phyloP scores from a whole-genome alignment of 2,888 invertebrate genomes.

The Ypsolopha scabrella region DNA sequence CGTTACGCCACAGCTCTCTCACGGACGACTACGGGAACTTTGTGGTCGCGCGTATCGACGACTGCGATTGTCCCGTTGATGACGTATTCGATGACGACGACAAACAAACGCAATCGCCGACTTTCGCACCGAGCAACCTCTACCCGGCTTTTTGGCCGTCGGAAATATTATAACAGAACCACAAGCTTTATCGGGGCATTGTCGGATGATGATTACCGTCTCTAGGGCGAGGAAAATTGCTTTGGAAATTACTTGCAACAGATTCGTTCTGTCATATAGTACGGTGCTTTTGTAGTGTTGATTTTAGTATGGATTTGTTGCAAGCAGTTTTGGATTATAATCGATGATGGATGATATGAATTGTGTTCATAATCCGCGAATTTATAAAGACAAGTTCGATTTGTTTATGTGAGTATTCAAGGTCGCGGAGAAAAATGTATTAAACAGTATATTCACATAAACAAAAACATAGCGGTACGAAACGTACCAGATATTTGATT shows the following conservation, averaged over 20 bases:
- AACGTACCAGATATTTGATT: too few species aligned
- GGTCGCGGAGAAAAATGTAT: too few species aligned
- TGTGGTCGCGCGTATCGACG: constrained; percentile 45
- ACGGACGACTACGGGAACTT: constrained; percentile 69
- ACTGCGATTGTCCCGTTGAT: constrained; percentile 49
- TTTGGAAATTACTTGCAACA: background rate
- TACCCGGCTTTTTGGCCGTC: constrained; percentile 26
- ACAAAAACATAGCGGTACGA: too few species aligned
- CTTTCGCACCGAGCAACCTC: constrained; percentile 11
- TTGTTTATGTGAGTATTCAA: too few species aligned
- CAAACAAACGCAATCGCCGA: constrained; percentile 11
- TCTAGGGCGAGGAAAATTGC: too few species aligned
- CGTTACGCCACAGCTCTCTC: constrained; percentile 51
- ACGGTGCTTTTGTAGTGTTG: background rate
- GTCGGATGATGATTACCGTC: too few species aligned
- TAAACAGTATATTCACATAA: too few species aligned
- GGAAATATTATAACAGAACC: constrained; percentile 7
- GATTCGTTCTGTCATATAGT: background rate
- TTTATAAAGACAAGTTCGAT: background rate
- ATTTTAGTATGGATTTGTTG: background rate
- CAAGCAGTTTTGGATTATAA: too few species aligned
- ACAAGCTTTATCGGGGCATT: background rate
- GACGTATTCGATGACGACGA: background rate
- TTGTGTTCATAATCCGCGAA: background rate
- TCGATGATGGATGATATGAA: background rate